phyloP scores from a whole-genome alignment of 2,888 invertebrate species.

The Leptinotarsa rubiginosa region DNA sequence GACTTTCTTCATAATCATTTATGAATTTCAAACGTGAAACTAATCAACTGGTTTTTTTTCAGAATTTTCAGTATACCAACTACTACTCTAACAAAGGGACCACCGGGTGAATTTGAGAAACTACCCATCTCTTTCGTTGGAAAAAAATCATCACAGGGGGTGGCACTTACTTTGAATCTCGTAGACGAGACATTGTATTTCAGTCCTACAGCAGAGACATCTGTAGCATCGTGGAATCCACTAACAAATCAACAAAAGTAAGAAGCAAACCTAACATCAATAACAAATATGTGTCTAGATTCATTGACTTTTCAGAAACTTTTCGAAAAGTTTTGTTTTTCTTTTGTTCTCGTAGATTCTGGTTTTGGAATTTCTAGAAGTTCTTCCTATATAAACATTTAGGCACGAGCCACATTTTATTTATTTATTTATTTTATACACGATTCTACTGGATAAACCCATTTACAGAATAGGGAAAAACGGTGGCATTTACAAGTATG shows the following conservation, averaged over 20 bases:
- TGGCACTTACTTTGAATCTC: conserved; percentile 79
- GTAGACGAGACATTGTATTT: conserved; percentile 81
- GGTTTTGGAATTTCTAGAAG: no score
- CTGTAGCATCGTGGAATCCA: conserved; percentile 85
- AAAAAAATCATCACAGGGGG: conserved; percentile 86
- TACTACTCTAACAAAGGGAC: conserved; percentile 78
- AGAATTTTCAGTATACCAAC: conserved; percentile 84
- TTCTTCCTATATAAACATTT: no score
- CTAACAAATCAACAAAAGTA: conserved; percentile 78
- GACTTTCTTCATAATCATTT: no score
- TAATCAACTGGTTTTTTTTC: conserved; percentile 47
- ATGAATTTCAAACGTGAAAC: background rate
- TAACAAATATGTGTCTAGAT: no score
- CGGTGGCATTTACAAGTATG: no score
- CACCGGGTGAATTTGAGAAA: conserved; percentile 76
- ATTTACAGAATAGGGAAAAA: no score
- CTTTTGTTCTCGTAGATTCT: no score
- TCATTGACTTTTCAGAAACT: no score
- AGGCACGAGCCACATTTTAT: no score
- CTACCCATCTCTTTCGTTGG: conserved; percentile 83
- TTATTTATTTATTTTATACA: no score
- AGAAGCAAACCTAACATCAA: conserved; percentile 38
- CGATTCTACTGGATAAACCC: no score
- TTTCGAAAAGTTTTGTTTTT: no score
- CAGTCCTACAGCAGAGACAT: conserved; percentile 83